Percentiles rank a stretch among this genome's conserved stretches.
phyloP scores from a whole-genome alignment of 2,888 invertebrate genomes.

The Tenthredo notha region DNA sequence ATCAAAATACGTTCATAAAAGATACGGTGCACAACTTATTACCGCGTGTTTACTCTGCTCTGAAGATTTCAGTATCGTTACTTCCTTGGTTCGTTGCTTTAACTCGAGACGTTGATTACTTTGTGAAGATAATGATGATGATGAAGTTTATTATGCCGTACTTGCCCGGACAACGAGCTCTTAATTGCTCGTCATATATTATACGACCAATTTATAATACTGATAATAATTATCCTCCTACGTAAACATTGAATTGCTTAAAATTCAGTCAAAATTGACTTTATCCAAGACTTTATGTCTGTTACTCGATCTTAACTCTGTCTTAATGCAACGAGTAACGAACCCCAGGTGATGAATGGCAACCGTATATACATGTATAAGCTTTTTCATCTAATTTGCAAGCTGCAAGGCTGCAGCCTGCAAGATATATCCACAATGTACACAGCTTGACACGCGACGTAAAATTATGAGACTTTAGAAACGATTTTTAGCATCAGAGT shows the following conservation, averaged over 20 bases:
- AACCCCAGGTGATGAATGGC: not conserved
- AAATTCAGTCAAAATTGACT: not conserved
- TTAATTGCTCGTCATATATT: constrained; percentile 24
- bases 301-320: not conserved
- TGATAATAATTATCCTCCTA: constrained; percentile 25
- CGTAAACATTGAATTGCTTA: not conserved
- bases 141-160: constrained; percentile 43
- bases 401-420: not conserved
- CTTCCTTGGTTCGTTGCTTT: constrained; percentile 14
- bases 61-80: constrained; percentile 20
- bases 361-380: not conserved
- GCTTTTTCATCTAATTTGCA: not conserved
- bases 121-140: constrained; percentile 39
- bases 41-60: not conserved
- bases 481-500: constrained; percentile 6
- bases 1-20: not conserved
- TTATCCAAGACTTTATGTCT: not conserved
- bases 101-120: constrained; percentile 9
- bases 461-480: not conserved
- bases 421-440: constrained; percentile 5
- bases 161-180: constrained; percentile 38
- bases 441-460: constrained; percentile 1
- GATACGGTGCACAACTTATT: not conserved
- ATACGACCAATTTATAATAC: not conserved
- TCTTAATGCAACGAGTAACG: not conserved